A percentile compares a stretch with the other conserved stretches of the same genome.
Evolutionary conservation across 2,113 vertebrate genomes (phyloP).

Genomic region (Chaetodon trifascialis): DNA sequence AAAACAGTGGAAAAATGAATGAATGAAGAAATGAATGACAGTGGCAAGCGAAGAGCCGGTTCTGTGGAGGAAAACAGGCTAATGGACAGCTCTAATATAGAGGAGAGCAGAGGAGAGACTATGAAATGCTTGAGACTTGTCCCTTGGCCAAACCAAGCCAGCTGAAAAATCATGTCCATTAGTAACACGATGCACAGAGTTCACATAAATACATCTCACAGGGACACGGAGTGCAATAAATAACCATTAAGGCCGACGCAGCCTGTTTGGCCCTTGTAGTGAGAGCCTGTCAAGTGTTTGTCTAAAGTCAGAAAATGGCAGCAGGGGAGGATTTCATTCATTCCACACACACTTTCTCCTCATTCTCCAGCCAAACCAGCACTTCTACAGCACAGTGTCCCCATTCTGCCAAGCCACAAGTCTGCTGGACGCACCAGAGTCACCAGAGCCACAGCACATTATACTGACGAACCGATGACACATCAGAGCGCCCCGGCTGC

Average conservation of each 20-base stretch:
- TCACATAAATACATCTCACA: conserved; percentile 68
- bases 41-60: conserved; percentile 15
- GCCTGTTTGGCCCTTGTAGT: conserved; percentile 24
- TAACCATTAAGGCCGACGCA: conserved; percentile 52
- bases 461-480: conserved; percentile 61
- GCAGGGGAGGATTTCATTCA: conserved; percentile 71
- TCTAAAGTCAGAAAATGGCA: conserved; percentile 70
- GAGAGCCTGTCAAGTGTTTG: conserved; percentile 66
- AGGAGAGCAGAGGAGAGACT: conserved; percentile 48
- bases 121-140: conserved; percentile 62
- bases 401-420: conserved; percentile 65
- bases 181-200: conserved; percentile 63
- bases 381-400: conserved; percentile 64
- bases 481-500: conserved; percentile 33
- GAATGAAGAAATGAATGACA: conserved; percentile 43
- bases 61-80: conserved; percentile 37
- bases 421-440: conserved; percentile 58
- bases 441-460: conserved; percentile 58
- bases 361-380: conserved; percentile 72
- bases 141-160: conserved; percentile 68
- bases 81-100: conserved; percentile 50
- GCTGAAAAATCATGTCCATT: conserved; percentile 68
- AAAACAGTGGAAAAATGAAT: conserved; percentile 57
- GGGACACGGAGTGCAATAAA: conserved; percentile 64
- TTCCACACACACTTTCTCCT: conserved; percentile 73